Evolutionary conservation across 2,797 vertebrate species (phyloP).

Genomic region (Loris lydekkerianus): DNA sequence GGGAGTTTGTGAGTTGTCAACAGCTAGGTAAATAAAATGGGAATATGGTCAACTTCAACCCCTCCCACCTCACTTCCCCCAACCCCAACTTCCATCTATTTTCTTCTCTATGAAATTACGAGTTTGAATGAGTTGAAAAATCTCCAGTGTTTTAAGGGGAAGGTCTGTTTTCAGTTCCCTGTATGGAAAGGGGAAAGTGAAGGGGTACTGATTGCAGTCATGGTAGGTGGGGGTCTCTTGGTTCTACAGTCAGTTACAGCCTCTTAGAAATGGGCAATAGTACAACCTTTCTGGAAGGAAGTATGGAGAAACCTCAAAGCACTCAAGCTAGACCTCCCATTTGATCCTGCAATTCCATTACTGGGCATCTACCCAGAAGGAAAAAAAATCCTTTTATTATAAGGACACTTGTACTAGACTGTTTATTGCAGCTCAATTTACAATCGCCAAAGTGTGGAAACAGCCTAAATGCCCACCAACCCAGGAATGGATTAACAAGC

Average conservation of each 20-base stretch:
- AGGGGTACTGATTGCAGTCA: background rate
- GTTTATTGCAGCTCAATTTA: too few relatives aligned
- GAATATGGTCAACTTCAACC: background rate
- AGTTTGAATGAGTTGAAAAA: slow-evolving; percentile 11
- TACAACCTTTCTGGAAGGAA: too few relatives aligned
- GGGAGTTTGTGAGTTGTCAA: background rate
- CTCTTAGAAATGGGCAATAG: background rate
- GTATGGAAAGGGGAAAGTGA: background rate
- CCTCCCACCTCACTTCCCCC: background rate
- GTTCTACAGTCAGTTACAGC: background rate
- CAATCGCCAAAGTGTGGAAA: too few relatives aligned
- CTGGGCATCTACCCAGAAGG: too few relatives aligned
- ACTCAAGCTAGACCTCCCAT: too few relatives aligned
- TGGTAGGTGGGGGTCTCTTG: background rate
- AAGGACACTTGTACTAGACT: too few relatives aligned
- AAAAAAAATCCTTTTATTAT: too few relatives aligned
- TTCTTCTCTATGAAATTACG: slow-evolving; percentile 13
- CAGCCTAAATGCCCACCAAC: too few relatives aligned
- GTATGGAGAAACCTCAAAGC: too few relatives aligned
- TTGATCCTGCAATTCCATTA: too few relatives aligned
- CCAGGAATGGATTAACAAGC: too few relatives aligned
- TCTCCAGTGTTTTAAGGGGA: background rate
- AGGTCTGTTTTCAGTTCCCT: background rate
- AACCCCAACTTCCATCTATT: background rate
- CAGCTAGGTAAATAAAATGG: background rate